Conservation (phyloP, 2,888 invertebrate genomes). For the Ethmia dodecea region DNA sequence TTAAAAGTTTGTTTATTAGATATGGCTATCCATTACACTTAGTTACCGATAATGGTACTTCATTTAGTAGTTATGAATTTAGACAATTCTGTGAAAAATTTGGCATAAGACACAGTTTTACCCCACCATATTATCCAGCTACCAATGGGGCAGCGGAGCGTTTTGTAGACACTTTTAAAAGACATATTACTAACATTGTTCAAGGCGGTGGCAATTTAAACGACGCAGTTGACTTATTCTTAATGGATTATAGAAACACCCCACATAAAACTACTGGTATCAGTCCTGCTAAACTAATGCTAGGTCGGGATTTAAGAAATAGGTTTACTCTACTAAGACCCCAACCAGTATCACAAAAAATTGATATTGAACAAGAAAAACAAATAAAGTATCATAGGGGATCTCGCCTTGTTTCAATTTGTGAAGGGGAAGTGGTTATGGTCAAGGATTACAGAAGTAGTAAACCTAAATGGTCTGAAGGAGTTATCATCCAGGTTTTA, state of each 20-base stretch:
- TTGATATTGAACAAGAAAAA: not conserved
- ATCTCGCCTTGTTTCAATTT: conserved; percentile 3
- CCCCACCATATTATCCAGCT: conserved; percentile 17
- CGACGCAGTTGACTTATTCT: conserved; percentile 13
- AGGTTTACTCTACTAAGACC: conserved; percentile 13
- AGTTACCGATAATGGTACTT: conserved; percentile 19
- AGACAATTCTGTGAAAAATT: conserved; percentile 14
- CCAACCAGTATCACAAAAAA: conserved; percentile 8
- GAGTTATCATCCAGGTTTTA: not conserved
- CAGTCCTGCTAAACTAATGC: conserved; percentile 10
- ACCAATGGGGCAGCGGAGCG: conserved; percentile 17
- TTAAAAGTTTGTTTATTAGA: conserved; percentile 16
- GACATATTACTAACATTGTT: conserved; percentile 11
- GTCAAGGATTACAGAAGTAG: conserved; percentile 9
- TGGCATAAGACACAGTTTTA: conserved; percentile 13
- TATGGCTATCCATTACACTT: conserved; percentile 18
- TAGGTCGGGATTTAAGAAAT: conserved; percentile 13
- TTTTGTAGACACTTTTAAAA: conserved; percentile 18
- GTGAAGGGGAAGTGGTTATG: conserved; percentile 13
- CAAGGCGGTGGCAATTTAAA: conserved; percentile 7
- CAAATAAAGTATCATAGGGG: not conserved
- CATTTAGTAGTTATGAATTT: conserved; percentile 18
- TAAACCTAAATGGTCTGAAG: conserved; percentile 5
- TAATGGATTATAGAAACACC: conserved; percentile 13
- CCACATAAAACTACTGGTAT: conserved; percentile 12